phyloP scores from a whole-genome alignment of 2,797 vertebrate species.

The Nannoperca obscura region DNA sequence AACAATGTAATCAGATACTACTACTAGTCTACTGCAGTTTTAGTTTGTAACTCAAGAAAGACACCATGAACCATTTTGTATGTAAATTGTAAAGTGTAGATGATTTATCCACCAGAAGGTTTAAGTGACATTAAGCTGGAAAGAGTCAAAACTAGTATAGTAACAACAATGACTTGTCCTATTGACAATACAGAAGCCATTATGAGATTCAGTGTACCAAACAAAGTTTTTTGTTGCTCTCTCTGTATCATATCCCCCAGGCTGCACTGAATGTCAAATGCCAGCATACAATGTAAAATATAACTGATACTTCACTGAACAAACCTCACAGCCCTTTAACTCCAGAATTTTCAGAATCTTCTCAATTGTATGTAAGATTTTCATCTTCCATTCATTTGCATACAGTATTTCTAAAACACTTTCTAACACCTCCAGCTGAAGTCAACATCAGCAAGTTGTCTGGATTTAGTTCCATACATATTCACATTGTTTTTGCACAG shows the following conservation, averaged over 20 bases:
- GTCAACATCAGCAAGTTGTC: background rate
- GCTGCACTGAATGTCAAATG: background rate
- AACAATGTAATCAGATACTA: background rate
- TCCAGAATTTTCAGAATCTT: too few relatives aligned
- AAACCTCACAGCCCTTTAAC: background rate
- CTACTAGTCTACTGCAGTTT: too few relatives aligned
- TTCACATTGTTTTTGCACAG: slow-evolving; percentile 5
- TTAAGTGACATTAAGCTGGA: background rate
- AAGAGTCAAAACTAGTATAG: background rate
- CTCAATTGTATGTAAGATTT: too few relatives aligned
- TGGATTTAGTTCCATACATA: background rate
- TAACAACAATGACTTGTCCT: background rate
- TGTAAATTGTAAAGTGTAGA: background rate
- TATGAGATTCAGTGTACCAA: background rate
- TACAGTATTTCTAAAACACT: background rate
- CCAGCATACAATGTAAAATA: background rate
- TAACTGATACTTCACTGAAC: background rate
- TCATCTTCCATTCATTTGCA: background rate
- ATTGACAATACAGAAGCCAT: background rate
- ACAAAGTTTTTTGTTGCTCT: background rate
- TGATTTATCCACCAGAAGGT: background rate
- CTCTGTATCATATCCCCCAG: too few relatives aligned
- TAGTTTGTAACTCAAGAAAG: background rate
- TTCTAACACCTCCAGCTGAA: background rate
- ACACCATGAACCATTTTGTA: background rate